Evolutionary conservation across 2,113 vertebrate genomes (phyloP).

Genomic region (Oophaga pumilio): DNA sequence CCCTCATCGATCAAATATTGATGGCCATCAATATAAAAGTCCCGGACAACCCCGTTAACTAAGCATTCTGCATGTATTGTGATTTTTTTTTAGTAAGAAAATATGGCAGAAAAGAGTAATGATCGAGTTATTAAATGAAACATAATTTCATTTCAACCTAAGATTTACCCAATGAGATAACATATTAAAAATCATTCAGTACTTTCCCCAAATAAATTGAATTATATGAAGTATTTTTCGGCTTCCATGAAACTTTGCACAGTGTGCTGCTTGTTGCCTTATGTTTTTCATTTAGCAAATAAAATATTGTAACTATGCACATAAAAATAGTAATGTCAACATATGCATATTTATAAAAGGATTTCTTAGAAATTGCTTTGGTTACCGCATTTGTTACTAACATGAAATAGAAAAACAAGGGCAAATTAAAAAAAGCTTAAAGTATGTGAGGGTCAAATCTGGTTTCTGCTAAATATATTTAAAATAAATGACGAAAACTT

Average conservation of each 20-base stretch:
- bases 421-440: not conserved
- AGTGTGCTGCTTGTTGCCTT: not conserved
- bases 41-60: too few relatives aligned
- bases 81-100: not conserved
- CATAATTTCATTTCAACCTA: not conserved
- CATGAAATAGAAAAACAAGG: slow-evolving; percentile 17
- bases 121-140: not conserved
- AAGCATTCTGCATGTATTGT: not conserved
- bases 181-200: not conserved
- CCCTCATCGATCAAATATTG: too few relatives aligned
- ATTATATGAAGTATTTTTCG: slow-evolving; percentile 8
- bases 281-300: slow-evolving; percentile 30
- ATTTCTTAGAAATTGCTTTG: not conserved
- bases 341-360: slow-evolving; percentile 15
- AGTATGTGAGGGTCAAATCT: not conserved
- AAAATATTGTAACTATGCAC: slow-evolving; percentile 21
- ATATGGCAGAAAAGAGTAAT: not conserved
- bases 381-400: slow-evolving; percentile 1
- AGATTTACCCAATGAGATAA: not conserved
- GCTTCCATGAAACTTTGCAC: slow-evolving; percentile 7
- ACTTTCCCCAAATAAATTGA: not conserved
- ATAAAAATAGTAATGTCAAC: slow-evolving; percentile 27
- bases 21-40: too few relatives aligned
- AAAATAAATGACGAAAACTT: not conserved
- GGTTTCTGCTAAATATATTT: not conserved